Base-by-base conservation (phyloP, 2,797 vertebrate species). In the Sparidentex hasta region DNA sequence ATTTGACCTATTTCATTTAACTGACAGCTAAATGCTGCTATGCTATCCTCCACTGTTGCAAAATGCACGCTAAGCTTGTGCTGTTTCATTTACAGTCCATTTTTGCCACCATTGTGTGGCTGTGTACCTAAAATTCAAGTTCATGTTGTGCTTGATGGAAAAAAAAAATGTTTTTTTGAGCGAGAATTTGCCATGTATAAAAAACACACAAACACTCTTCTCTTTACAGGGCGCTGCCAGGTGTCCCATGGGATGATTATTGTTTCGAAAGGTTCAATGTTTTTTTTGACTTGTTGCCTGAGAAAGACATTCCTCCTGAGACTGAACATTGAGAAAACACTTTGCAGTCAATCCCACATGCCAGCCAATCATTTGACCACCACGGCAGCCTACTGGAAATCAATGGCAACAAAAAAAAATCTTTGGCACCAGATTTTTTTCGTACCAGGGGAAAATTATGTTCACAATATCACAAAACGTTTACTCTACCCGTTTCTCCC, bases 301-400 rank as follows among this genome's bases (percentile, higher is more conserved):
- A 83, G 68, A 85, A 80, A 89, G 51, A 12, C 46, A 76, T 88
- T 87, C 77, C 76, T 73, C 64, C 3, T 20, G 48, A 69, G 87
- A 82, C 21, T 50, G 69, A 78, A 73, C 62, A 17, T 63, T 61
- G 57, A 87, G 69, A 88, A 89, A 90, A 90, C 80, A 85, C 74
- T 87, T 80, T 61, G 50, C 74, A 88, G 80, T 76, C 80, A 82
- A 74, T 88, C 79, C 74, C 63, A 71, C 67, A 74, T 52, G 70
- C 78, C 81, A 84, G 65, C 72, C 81, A 88, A 86, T 87, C 81
- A 87, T 88, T 84, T 90, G 71, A 82, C 84, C 71, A 86, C 59
- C 55, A 51, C 25, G 1, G 44, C 44, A 81, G 71, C 80, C 69
- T 63, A 68, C 66, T 78, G 54, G 85, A 87, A 92, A 90, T 89